Percentiles rank a stretch among this genome's conserved stretches.
These are phyloP conservation scores for Eubasilissa splendida DNA, from an alignment of 2,888 invertebrate species.

Conservation along the genomic window DNA sequence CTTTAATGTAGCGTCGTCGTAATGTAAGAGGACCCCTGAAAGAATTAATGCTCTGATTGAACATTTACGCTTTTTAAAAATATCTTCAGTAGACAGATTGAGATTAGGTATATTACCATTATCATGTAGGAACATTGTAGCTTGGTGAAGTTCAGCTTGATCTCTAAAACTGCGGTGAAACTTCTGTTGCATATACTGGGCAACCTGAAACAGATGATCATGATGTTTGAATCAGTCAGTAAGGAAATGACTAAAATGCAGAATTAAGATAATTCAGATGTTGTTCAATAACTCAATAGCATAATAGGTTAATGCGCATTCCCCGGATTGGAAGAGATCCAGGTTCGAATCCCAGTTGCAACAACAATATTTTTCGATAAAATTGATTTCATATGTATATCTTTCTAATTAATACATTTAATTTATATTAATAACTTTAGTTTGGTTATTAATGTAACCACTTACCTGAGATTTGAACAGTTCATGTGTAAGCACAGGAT, in stretches of 20 bases:
- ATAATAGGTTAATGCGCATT: no score
- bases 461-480: slow-evolving; percentile 75
- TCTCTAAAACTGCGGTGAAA: slow-evolving; percentile 86
- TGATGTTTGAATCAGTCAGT: neutral
- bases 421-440: no score
- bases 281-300: no score
- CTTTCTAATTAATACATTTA: no score
- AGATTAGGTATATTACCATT: slow-evolving; percentile 77
- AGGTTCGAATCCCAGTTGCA: no score
- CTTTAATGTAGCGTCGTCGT: slow-evolving; percentile 93
- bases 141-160: slow-evolving; percentile 92
- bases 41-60: slow-evolving; percentile 24
- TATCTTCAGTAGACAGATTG: neutral
- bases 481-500: slow-evolving; percentile 89
- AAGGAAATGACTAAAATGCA: neutral
- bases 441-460: neutral
- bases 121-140: slow-evolving; percentile 97
- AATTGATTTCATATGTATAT: no score
- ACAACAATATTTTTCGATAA: no score
- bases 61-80: no score
- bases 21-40: slow-evolving; percentile 90
- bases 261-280: neutral
- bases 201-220: slow-evolving; percentile 64
- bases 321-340: no score
- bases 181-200: slow-evolving; percentile 78